Base-by-base conservation (phyloP, 2,113 vertebrate genomes). In the Bos indicus region DNA sequence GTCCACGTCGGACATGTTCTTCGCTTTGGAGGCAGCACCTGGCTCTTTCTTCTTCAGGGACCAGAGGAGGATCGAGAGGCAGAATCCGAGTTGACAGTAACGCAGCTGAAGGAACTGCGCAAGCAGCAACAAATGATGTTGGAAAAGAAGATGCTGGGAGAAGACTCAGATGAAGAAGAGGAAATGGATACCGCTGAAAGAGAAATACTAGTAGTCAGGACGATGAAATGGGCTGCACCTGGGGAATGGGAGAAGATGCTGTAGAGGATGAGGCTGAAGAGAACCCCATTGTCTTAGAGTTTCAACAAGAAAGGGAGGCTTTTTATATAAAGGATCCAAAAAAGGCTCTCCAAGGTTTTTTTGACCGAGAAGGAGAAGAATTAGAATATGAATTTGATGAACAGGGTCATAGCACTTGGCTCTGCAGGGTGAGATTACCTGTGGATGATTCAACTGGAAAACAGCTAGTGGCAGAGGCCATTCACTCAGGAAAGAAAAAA, bases 331-430 rank as follows among this genome's bases (percentile, higher is more conserved):
- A 99, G 97, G 99, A 99, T 98, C 99, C 99, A 13, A 99, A 99
- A 98, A 99, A 99, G 92, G 99, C 99, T 26, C 98, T 99, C 54
- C 99, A 99, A 98, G 99, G 99, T 6, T 99, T 99, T 98, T 99
- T 99, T 96, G 99, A 99, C 97, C 98, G 99, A 98, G 99, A 99
- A 99, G 99, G 99, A 90, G 99, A 99, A 98, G 99, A 99, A 98
- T 98, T 99, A 97, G 99, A 99, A 91, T 99, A 99, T 97, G 99
- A 99, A 92, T 99, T 99, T 98, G 99, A 99, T 98, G 99, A 99
- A 95, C 99, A 99, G 97, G 99, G 99, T 26, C 99, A 99, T 8
- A 99, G 99, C 62, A 99, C 98, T 85, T 99, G 99, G 99, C 99
- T 99, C 0, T 99, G 99, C 98, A 99, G 99, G 98, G 99, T 99